Base-by-base conservation (phyloP, 1,140 invertebrate species). In the Pogonomyrmex barbatus region DNA sequence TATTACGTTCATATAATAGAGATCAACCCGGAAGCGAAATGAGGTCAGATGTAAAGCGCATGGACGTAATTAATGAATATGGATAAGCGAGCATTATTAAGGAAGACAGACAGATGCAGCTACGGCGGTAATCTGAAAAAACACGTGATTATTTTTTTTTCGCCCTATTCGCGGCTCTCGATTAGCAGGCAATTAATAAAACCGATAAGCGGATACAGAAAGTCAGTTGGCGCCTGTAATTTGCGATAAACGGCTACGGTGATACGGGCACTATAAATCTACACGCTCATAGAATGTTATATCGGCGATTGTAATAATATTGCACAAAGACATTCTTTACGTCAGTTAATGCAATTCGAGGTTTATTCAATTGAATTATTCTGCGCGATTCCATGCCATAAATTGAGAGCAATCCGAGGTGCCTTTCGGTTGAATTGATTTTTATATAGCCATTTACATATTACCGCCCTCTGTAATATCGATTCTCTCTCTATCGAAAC, bases 131-230 rank as follows among this genome's bases (percentile, higher is more conserved):
- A 87, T 71, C 70, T 75, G 45, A 68, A 81, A 81, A 83, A 75
- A 70, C 68, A 70, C 50, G 62, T 70, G 56, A 89, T 89, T 67
- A 85, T 85, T 68, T 76, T 45, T 24, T 77, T 85, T 84, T 78
- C 65, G 60, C 39, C 68, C 75, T 87, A 78, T 47, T 85, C 89
- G n/a, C 54, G 36, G 36, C 39, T 75, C 85, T 89, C 65, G 73
- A 90, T 90, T 84, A 87, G 56, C 62, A 8, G 62, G 50, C 85
- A 89, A 90, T 90, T 90, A 90, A 90, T 89, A 85, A 90, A 87
- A 63, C 42, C 81, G 85, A 90, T 90, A 90, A 90, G 56, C 86
- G 68, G 58, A 77, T 58, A 75, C 88, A 50, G 79, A 76, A 87
- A 87, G 79, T 84, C 65, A 54, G 56, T 58, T 89, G 89, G 85